Conservation (phyloP, 2,888 invertebrate genomes). For the Drosophila acutilabella region DNA sequence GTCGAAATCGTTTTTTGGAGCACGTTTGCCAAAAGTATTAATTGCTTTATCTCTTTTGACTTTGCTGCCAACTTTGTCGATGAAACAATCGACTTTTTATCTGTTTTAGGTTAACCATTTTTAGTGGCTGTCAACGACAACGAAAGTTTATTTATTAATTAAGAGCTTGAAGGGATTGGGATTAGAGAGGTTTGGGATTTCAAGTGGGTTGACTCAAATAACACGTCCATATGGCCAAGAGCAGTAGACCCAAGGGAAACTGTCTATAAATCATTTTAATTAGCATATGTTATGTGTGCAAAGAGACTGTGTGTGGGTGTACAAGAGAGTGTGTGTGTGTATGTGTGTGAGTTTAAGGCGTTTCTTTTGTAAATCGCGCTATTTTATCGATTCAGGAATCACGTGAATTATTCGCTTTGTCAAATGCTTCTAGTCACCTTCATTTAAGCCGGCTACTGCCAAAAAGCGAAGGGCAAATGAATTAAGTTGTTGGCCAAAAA, state of each 20-base stretch:
- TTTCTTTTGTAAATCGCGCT: slow-evolving; percentile 37
- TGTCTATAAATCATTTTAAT: slow-evolving; percentile 72
- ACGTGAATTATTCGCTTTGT: slow-evolving; percentile 55
- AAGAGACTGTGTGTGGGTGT: slow-evolving; percentile 2
- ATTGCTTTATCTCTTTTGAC: slow-evolving; percentile 26
- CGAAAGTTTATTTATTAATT: slow-evolving; percentile 64
- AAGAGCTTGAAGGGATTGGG: slow-evolving; percentile 23
- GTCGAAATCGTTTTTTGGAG: slow-evolving; percentile 18
- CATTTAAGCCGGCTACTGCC: slow-evolving; percentile 16
- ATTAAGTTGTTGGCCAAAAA: slow-evolving; percentile 71
- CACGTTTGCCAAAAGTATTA: slow-evolving; percentile 17
- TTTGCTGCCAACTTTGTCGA: slow-evolving; percentile 24
- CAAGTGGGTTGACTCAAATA: slow-evolving; percentile 29
- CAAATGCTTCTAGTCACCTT: slow-evolving; percentile 54
- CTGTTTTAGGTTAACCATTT: slow-evolving; percentile 40
- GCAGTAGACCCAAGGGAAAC: slow-evolving; percentile 6
- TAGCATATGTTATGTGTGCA: slow-evolving; percentile 52
- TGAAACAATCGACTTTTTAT: slow-evolving; percentile 56
- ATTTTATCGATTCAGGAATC: slow-evolving; percentile 55
- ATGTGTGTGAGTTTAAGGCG: slow-evolving; percentile 8
- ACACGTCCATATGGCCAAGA: slow-evolving; percentile 46
- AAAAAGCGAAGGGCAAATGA: slow-evolving; percentile 44
- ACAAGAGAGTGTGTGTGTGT: not conserved
- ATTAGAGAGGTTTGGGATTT: slow-evolving; percentile 5
- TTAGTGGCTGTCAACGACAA: slow-evolving; percentile 33